Conservation (phyloP, 2,113 vertebrate genomes). For the Tautogolabrus adspersus region DNA sequence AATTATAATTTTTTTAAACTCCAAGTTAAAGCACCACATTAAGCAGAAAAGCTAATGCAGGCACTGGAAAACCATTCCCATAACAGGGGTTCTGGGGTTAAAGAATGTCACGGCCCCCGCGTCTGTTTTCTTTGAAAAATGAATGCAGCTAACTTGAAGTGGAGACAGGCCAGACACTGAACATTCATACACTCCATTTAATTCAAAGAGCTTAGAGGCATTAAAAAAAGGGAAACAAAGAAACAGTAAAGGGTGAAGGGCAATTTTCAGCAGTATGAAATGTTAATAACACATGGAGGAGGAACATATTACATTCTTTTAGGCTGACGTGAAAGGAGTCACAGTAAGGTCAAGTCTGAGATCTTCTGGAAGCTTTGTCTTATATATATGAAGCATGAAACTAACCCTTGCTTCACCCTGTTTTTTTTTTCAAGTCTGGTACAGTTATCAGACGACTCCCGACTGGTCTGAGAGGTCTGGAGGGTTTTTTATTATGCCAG, state of each 20-base stretch:
- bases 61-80: background rate
- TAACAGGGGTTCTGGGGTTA: background rate
- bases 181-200: background rate
- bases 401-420: background rate
- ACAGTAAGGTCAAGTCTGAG: background rate
- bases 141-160: background rate
- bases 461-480: background rate
- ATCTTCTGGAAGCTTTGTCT: background rate
- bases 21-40: background rate
- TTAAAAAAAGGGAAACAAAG: background rate
- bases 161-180: background rate
- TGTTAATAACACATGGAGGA: background rate
- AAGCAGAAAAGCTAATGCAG: background rate
- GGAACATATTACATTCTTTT: constrained; percentile 12
- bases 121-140: background rate
- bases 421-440: constrained; percentile 6
- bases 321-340: background rate
- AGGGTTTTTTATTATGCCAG: background rate
- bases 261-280: background rate
- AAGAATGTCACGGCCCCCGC: background rate
- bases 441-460: background rate
- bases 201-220: background rate
- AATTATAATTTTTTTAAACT: background rate
- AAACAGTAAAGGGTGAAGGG: background rate
- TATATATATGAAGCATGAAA: background rate